These are phyloP conservation scores for Hypomesus transpacificus DNA, from an alignment of 2,113 vertebrate species.

Conservation along the genomic window DNA sequence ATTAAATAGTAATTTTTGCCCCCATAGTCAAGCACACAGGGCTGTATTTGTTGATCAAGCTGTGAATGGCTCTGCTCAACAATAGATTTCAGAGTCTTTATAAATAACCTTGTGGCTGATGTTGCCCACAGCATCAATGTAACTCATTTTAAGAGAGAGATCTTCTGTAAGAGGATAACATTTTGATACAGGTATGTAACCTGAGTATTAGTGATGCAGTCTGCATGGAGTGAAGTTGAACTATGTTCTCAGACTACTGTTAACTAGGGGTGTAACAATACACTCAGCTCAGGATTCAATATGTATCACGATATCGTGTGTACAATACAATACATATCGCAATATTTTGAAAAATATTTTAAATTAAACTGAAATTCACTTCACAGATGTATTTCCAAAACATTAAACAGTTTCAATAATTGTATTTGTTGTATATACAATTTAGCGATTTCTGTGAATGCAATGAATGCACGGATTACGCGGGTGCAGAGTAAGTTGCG, in stretches of 20 bases:
- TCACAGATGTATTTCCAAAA: too few relatives aligned
- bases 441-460: neutral
- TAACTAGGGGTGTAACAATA: too few relatives aligned
- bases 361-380: too few relatives aligned
- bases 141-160: slow-evolving; percentile 30
- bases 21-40: neutral
- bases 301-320: too few relatives aligned
- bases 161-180: slow-evolving; percentile 33
- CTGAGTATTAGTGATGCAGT: slow-evolving; percentile 43
- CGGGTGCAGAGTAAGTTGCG: too few relatives aligned
- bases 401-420: too few relatives aligned
- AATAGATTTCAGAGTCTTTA: neutral
- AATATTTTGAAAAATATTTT: too few relatives aligned
- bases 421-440: too few relatives aligned
- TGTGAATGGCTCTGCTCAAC: neutral
- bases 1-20: neutral
- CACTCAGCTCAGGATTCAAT: too few relatives aligned
- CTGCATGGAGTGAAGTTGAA: slow-evolving; percentile 41
- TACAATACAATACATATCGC: too few relatives aligned
- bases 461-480: too few relatives aligned
- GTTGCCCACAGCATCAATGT: slow-evolving; percentile 22
- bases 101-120: neutral
- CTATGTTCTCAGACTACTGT: slow-evolving; percentile 16
- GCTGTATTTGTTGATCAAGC: neutral
- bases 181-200: slow-evolving; percentile 49